Base-by-base conservation (phyloP, 2,888 invertebrate species). In the Drosophila siamana region DNA sequence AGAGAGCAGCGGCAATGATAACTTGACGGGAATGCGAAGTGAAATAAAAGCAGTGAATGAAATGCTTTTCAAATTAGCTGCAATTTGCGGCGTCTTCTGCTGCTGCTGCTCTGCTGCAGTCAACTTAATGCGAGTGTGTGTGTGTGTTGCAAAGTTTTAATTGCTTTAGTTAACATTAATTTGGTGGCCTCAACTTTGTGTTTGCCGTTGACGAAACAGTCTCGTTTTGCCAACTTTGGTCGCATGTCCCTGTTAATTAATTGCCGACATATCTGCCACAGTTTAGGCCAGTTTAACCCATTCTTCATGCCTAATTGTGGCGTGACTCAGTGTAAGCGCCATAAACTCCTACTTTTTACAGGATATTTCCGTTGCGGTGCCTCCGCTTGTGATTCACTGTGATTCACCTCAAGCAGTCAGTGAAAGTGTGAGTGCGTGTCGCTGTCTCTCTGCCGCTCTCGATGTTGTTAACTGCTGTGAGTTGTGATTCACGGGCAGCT, bases 401-500 rank as follows among this genome's bases (percentile, higher is more conserved):
- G 40, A 52, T 52, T 52, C 40, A 52, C 40, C 52, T n/a, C 8
- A 52, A 52, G 26, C 8, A 8, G 15, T 19, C n/a, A n/a, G n/a
- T n/a, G n/a, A n/a, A n/a, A 36, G 15, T 33, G n/a, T 24, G 19
- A 4, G 8, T 26, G 44, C n/a, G 43, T 24, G 22, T 43, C 22
- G 24, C 22, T 26, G 41, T 43, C 22, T 13, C 26, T 19, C 30
- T 9, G 52, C 7, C 6, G 5, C 7, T 11, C 30, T 16, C 28
- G 40, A n/a, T 52, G 26, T 52, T 54, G 24, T 24, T 5, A 26
- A 26, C 26, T 7, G 26, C 3, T 33, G 41, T 41, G 16, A 19
- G 41, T 41, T 41, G 54, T 54, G 54, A 54, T 54, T 54, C 54
- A 54, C 43, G 13, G 28, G 40, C 19, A 41, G 22, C 36, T 30